Evolutionary conservation across 2,888 invertebrate genomes (phyloP), one percentile per base, ranked within the genome.

Genomic region (Drosophila atripex): DNA sequence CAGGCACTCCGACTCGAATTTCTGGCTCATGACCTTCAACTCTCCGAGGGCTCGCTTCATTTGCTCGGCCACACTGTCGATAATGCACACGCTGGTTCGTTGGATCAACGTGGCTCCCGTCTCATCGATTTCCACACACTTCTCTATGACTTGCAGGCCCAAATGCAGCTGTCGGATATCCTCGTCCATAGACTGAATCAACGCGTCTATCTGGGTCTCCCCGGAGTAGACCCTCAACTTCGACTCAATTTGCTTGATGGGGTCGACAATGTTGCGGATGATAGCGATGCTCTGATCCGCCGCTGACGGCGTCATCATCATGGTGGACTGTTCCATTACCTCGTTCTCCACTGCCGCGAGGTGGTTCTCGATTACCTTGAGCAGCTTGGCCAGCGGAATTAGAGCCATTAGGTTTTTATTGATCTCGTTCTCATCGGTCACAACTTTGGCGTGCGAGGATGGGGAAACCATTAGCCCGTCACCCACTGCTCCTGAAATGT

Each of bases 211-310:
- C 2, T 91, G 89, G 0, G 89, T 89, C 73, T 92, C 91, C 0
- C 92, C 92, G 47, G 93, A 93, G 39, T 92, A 92, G 1, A 93
- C 93, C 53, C 93, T 93, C 45, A 93, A 90, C 75, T 94, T 93
- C 45, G 93, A 94, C 76, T 94, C 93, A 39, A 95, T 93, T 89
- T 94, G 94, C 57, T 93, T 93, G 12, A 95, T 88, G 0, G 95
- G 95, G 35, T 93, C 93, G 8, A 93, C 91, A 25, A 95, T 90
- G 80, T 94, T 94, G 49, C 92, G 93, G 11, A 95, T 93, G 28
- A 95, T 94, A 88, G 94, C 94, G 69, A 95, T 92, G 82, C 95
- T 95, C 80, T 93, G 93, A 57, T 94, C 94, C 0, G 94, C 94
- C 3, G 95, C 93, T 23, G 94, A 93, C 9, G 94, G 93, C 0